Conservation (phyloP, 2,888 invertebrate genomes). For the Drosophila hamatofila region DNA sequence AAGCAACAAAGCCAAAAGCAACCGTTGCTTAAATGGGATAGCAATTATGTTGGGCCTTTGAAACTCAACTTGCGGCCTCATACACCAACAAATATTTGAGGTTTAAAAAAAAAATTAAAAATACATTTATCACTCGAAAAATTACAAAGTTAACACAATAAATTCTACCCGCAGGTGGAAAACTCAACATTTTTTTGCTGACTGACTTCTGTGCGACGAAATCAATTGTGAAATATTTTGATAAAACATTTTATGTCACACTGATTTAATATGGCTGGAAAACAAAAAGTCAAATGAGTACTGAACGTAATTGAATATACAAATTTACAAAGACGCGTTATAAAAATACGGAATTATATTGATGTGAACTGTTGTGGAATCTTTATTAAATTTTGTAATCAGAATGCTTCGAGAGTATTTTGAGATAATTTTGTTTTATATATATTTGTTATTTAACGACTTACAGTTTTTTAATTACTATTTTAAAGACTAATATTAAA, state of each 20-base stretch:
- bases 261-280: not conserved
- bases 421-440: too few relatives aligned
- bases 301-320: not conserved
- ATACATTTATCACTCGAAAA: not conserved
- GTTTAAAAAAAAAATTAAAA: not conserved
- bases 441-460: too few relatives aligned
- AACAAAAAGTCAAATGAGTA: not conserved
- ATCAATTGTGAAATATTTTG: not conserved
- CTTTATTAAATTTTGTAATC: not conserved
- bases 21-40: conserved; percentile 63
- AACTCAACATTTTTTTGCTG: not conserved
- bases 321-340: not conserved
- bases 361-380: not conserved
- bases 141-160: conserved; percentile 5
- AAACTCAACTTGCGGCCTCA: conserved; percentile 1
- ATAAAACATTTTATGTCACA: not conserved
- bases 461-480: too few relatives aligned
- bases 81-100: conserved; percentile 5
- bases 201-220: not conserved
- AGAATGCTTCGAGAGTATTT: not conserved
- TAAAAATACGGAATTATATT: not conserved
- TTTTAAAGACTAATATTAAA: too few relatives aligned
- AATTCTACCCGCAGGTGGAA: conserved; percentile 1
- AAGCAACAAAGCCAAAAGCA: conserved; percentile 57
- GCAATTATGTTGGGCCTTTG: conserved; percentile 58